These are phyloP conservation scores for Circaetus cinerascens DNA, from an alignment of 2,113 vertebrate genomes.

Conservation along the genomic window DNA sequence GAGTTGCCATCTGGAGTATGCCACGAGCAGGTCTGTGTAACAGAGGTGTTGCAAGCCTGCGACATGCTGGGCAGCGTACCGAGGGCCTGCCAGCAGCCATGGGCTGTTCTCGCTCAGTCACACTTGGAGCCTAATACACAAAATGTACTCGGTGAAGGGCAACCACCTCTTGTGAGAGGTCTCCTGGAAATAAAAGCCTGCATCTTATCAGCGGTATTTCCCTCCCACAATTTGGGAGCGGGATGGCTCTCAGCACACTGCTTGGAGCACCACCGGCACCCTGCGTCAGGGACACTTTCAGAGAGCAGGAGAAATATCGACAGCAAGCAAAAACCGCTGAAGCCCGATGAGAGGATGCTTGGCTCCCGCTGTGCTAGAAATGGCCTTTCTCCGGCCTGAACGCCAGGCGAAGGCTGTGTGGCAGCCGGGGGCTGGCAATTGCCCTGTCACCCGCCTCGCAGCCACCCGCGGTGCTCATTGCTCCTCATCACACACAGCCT, in stretches of 20 bases:
- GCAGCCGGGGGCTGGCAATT: rapidly evolving
- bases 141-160: background rate
- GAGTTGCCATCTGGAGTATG: conserved; percentile 30
- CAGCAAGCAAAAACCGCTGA: background rate
- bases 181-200: background rate
- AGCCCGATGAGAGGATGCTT: background rate
- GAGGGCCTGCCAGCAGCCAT: background rate
- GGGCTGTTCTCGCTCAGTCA: conserved; percentile 4
- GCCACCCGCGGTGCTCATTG: background rate
- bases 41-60: background rate
- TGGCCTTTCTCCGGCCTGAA: background rate
- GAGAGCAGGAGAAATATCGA: background rate
- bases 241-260: background rate
- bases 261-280: rapidly evolving
- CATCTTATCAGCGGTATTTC: rapidly evolving
- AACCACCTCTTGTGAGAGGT: background rate
- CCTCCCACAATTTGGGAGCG: rapidly evolving
- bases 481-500: background rate
- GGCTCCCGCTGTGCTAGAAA: background rate
- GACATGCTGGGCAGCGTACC: background rate
- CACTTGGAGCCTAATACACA: background rate
- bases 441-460: background rate
- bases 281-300: background rate
- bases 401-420: background rate
- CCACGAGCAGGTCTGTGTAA: background rate